A percentile compares a stretch with the other conserved stretches of the same genome.
These are phyloP conservation scores for Orius insidiosus DNA, from an alignment of 1,140 invertebrate species.

Conservation along the genomic window DNA sequence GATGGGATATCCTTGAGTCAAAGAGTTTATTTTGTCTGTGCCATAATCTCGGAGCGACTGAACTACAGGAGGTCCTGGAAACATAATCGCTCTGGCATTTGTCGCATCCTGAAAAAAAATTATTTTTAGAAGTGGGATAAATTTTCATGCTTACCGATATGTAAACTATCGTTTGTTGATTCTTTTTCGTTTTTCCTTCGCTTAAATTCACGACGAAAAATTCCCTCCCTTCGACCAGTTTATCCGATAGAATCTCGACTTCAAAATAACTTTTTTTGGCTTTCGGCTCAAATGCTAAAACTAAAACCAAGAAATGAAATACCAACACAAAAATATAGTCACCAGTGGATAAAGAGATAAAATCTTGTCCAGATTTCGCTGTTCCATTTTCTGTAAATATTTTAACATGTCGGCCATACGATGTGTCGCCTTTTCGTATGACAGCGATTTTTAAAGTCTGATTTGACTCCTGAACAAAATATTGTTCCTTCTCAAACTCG, in stretches of 20 bases:
- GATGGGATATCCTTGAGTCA: slow-evolving; percentile 7
- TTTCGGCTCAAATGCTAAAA: slow-evolving; percentile 3
- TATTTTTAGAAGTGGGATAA: neutral
- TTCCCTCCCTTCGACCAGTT: slow-evolving; percentile 4
- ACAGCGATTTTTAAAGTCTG: neutral
- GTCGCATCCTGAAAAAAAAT: slow-evolving; percentile 6
- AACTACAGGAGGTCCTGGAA: slow-evolving; percentile 6
- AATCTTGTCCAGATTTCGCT: slow-evolving; percentile 4
- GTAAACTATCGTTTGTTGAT: slow-evolving; percentile 6
- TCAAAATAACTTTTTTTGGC: neutral
- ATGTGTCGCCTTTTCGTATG: slow-evolving; percentile 1
- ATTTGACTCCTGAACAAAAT: slow-evolving; percentile 8
- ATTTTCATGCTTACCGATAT: slow-evolving; percentile 8
- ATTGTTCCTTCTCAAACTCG: slow-evolving; percentile 2
- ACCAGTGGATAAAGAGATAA: slow-evolving; percentile 2
- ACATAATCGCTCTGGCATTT: slow-evolving; percentile 6
- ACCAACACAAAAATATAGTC: neutral
- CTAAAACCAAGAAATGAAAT: neutral
- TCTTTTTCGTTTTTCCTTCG: neutral
- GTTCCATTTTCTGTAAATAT: slow-evolving; percentile 7
- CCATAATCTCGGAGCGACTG: neutral
- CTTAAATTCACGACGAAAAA: slow-evolving; percentile 7
- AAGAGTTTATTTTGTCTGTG: neutral
- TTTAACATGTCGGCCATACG: neutral
- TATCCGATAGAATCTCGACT: slow-evolving; percentile 8